These are phyloP conservation scores for Pecten maximus DNA, from an alignment of 2,888 invertebrate species.

Conservation along the genomic window DNA sequence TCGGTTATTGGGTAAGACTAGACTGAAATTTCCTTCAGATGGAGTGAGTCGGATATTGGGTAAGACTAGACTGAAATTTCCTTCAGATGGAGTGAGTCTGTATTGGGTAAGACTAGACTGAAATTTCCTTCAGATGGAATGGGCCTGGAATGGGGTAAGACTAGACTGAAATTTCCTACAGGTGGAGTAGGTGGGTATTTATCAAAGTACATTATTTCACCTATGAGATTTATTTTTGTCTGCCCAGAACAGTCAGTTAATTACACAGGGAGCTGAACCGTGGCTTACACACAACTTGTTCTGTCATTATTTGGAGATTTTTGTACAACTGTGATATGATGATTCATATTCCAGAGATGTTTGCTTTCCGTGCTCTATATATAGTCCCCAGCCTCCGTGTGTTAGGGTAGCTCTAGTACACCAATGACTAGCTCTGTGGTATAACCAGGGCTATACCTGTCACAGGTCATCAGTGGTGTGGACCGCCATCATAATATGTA, in stretches of 20 bases:
- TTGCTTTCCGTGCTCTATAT: constrained; percentile 5
- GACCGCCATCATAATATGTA: not conserved
- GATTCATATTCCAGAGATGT: constrained; percentile 20
- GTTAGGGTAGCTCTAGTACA: not conserved
- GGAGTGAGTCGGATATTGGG: no score
- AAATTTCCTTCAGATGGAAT: no score
- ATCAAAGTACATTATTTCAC: not conserved
- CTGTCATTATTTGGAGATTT: constrained; percentile 15
- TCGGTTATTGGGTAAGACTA: no score
- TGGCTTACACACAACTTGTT: not conserved
- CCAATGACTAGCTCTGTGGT: not conserved
- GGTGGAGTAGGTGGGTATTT: no score
- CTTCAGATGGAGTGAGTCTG: no score
- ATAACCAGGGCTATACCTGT: not conserved
- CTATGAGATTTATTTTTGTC: not conserved
- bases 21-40: no score
- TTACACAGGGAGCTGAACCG: not conserved
- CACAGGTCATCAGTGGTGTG: not conserved
- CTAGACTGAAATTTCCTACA: no score
- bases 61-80: no score
- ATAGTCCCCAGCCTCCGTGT: not conserved
- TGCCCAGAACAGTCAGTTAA: not conserved
- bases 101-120: no score
- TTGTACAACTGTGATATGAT: not conserved
- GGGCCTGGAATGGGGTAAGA: no score